Base-by-base conservation (phyloP, 1,140 invertebrate species). In the Battus philenor region DNA sequence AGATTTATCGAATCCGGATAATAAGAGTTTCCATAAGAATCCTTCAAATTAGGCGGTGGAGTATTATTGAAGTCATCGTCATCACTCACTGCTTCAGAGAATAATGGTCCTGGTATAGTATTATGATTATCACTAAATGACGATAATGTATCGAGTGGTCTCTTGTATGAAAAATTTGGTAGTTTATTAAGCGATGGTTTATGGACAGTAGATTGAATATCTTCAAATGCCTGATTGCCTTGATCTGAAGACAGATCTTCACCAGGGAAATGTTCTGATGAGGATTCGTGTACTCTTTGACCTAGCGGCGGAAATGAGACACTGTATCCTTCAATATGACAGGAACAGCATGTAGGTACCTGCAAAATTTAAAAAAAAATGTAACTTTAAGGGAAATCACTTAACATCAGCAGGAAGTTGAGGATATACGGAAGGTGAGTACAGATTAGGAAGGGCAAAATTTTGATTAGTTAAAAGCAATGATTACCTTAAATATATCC, bases 281-380 rank as follows among this genome's bases (percentile, higher is more conserved):
- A 79, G 0, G 77, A 72, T 68, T 86, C 83, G 11, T 80, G 67
- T 15, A 79, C 54, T 56, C 78, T 67, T 8, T 82, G 55, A 39
- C 76, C 72, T 1, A 84, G 44, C 0, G 90, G 90, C 1, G 90
- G 90, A 43, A 89, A 91, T 8, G 90, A 79, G 20, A 91, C 90
- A n/a, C 89, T 79, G 50, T 92, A 93, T 6, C 92, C 93, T 62
- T 93, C 90, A 1, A 95, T 91, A 59, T 95, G 93, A 68, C 94
- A 96, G 0, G 93, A 93, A 62, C 94, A 96, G 53, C 93, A 94
- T 0, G 92, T 93, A 10, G 94, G 94, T 1, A 95, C 91, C 88
- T 91, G 59, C 0, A 17, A 33, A 26, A 2, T 8, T 33, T 10
- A 38, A 15, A 20, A 30, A 17, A 8, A n/a, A n/a, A n/a, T n/a